Conservation (phyloP, 2,888 invertebrate genomes). For the Diplazon laetatorius region DNA sequence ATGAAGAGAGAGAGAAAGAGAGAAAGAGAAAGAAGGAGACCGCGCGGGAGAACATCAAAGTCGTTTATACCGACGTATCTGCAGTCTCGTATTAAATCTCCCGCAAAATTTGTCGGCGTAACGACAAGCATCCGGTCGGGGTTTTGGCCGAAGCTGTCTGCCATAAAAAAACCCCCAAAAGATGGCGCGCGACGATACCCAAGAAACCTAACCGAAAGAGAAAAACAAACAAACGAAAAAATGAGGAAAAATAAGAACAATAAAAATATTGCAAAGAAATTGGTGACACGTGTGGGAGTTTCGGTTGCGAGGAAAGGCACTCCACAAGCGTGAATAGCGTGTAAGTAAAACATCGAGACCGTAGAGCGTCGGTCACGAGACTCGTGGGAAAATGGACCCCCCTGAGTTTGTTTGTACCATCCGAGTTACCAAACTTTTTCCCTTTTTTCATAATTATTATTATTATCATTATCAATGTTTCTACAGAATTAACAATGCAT, state of each 20-base stretch:
- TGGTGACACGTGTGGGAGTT: constrained; percentile 70
- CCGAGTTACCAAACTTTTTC: constrained; percentile 52
- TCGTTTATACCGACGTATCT: constrained; percentile 32
- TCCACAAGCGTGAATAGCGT: constrained; percentile 39
- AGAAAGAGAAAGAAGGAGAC: not conserved
- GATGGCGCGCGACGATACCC: not conserved
- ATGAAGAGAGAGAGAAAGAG: constrained; percentile 26
- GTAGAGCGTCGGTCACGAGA: not conserved
- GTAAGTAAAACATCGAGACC: not conserved
- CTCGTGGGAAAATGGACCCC: constrained; percentile 59
- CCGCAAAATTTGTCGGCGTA: constrained; percentile 66
- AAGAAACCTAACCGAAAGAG: not conserved
- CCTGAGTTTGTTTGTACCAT: constrained; percentile 60
- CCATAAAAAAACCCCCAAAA: constrained; percentile 10
- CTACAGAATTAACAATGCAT: too few relatives aligned
- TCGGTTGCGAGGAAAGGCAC: constrained; percentile 36
- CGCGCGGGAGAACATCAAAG: constrained; percentile 59
- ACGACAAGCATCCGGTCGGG: constrained; percentile 69
- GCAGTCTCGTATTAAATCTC: constrained; percentile 51
- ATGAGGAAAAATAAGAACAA: constrained; percentile 36
- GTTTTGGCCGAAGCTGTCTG: constrained; percentile 45
- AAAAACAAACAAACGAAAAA: constrained; percentile 2
- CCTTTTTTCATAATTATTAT: too few relatives aligned
- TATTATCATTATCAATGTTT: too few relatives aligned
- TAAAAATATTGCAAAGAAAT: constrained; percentile 68